These are phyloP conservation scores for Okamejei kenojei DNA, from an alignment of 2,797 vertebrate species.

Conservation along the genomic window DNA sequence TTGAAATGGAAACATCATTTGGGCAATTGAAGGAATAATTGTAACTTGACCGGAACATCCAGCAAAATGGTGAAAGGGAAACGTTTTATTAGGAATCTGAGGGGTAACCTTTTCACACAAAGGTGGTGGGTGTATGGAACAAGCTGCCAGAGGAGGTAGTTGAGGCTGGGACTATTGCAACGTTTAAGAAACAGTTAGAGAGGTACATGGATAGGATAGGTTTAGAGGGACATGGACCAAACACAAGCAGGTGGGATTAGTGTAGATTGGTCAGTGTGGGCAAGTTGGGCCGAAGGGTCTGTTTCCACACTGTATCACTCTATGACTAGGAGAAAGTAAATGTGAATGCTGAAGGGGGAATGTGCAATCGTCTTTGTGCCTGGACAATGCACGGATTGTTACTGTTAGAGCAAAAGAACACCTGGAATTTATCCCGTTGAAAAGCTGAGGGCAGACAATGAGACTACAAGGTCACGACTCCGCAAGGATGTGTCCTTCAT, in stretches of 20 bases:
- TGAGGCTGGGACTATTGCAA: no score
- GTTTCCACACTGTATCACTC: no score
- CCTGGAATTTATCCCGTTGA: background rate
- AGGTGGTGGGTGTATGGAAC: no score
- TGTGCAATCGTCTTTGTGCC: background rate
- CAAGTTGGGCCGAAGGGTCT: no score
- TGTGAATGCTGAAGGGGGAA: background rate
- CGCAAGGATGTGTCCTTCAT: background rate
- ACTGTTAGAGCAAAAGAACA: background rate
- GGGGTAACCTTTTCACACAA: no score
- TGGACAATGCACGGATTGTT: background rate
- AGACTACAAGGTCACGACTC: background rate
- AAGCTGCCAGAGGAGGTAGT: no score
- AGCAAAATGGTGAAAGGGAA: background rate
- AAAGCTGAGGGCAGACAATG: background rate
- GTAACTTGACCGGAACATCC: background rate
- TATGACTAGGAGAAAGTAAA: background rate
- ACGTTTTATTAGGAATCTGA: no score
- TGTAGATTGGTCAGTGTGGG: no score
- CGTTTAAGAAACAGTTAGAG: no score
- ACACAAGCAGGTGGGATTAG: no score
- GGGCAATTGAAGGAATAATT: background rate
- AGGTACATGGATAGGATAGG: no score
- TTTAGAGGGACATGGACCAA: no score
- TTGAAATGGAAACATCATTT: background rate